Conservation (phyloP, 2,797 vertebrate genomes). For the Molossus molossus region DNA sequence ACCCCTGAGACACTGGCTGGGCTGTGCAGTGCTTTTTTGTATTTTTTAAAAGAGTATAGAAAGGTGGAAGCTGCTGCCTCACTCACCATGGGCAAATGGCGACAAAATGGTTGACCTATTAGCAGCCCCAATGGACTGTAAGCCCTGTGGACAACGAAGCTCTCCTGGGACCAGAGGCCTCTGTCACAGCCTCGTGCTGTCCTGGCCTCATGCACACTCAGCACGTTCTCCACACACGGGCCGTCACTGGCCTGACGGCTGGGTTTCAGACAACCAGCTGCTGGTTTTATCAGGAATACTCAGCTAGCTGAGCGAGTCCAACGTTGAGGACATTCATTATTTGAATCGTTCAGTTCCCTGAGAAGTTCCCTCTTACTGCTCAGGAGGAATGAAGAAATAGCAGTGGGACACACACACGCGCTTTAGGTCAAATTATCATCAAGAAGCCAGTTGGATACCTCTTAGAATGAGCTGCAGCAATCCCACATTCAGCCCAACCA, state of each 20-base stretch:
- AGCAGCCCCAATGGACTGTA: not conserved
- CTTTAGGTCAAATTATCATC: conserved; percentile 81
- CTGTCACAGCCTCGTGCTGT: accelerated
- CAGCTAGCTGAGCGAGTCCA: conserved; percentile 42
- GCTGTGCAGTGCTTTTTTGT: not conserved
- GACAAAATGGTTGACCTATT: conserved; percentile 16
- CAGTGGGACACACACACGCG: not conserved
- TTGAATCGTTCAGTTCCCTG: conserved; percentile 53
- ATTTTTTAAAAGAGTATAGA: not conserved
- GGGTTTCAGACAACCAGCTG: not conserved
- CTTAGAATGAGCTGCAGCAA: conserved; percentile 75
- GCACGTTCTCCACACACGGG: not conserved
- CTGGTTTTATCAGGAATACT: conserved; percentile 26
- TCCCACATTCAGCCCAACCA: conserved; percentile 78
- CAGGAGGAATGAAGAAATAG: conserved; percentile 52
- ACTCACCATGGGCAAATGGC: not conserved
- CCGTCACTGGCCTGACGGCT: not conserved
- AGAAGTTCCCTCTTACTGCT: conserved; percentile 67
- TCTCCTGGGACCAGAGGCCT: not conserved
- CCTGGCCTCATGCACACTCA: not conserved
- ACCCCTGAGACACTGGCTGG: no score
- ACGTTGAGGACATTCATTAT: conserved; percentile 70
- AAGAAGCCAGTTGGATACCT: conserved; percentile 76
- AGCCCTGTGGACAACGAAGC: not conserved
- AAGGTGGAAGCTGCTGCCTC: not conserved